Evolutionary conservation across 2,797 vertebrate species (phyloP), one percentile per base, ranked within the genome.

Genomic region (Cynopterus sphinx): DNA sequence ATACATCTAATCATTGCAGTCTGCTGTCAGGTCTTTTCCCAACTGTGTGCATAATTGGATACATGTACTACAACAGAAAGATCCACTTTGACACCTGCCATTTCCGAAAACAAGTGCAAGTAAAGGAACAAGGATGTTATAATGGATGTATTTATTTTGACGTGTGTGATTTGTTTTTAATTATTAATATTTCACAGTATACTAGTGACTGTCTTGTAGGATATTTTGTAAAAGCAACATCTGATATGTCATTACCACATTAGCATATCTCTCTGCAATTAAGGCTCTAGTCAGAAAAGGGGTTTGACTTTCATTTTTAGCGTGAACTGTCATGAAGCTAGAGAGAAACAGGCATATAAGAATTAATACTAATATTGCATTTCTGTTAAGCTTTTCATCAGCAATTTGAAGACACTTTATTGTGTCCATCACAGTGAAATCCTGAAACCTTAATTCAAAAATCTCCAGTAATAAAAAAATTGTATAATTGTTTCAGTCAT

Each of bases 121-220:
- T 46, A 82, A 85, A 96, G 96, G 93, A 86, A 91, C n/a, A 88
- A 88, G 87, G 78, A 49, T 84, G 57, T 74, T 86, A 36, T 90
- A 94, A 85, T 74, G 96, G 91, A 89, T 95, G 90, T 96, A 95
- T 95, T 97, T 97, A 97, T 97, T 98, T 97, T 96, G 97, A 97
- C 97, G 96, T 94, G 90, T 96, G 93, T 68, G 88, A 89, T 96
- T 97, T 93, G 85, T 93, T 97, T 98, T 95, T 96, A 97, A 97
- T 97, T 92, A 96, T 97, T 97, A 91, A 92, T 97, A 95, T 96
- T 93, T 96, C 96, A 97, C 95, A 97, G 90, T 83, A 70, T 96
- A 81, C 57, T 31, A 87, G 90, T 87, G 83, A 89, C 95, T 96
- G 87, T 92, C 95, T 87, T 95, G 49, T 91, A 96, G 71, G 85